Evolutionary conservation across 2,888 invertebrate genomes (phyloP), one percentile per base, ranked within the genome.

Genomic region (Netelia fuscicornis): DNA sequence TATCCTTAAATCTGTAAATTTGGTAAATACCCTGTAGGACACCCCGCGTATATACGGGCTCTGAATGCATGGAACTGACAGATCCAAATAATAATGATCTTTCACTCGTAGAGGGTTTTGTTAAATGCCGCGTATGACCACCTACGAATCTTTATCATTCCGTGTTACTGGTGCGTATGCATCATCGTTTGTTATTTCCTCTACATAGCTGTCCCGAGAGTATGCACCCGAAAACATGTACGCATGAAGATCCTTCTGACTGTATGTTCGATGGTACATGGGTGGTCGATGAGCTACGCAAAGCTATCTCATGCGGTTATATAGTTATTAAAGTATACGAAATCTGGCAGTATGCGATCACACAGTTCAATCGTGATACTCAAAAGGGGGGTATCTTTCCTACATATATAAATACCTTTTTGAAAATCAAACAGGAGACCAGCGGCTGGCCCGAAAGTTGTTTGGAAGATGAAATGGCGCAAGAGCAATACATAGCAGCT

Each of bases 191-290:
- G 17, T 89, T 91, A 85, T 94, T 93, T 87, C 84, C 89, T 0
- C 81, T 94, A 93, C 87, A 82, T 88, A 3, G 87, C 86, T 93
- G 93, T 85, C 90, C 86, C 48, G 89, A 92, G 25, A 85, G 74
- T 17, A 56, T 89, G 54, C 80, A 86, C 58, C 85, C 88, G 56
- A 58, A 80, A 0, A 83, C 86, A 0, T 94, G 93, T 79, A 52
- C n/a, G 1, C 92, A 94, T 81, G 85, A 72, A 11, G 84, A 89
- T n/a, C 85, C 85, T 25, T 8, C 52, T 9, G 87, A 90, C 13
- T 84, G 91, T 20, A 30, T 74, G 5, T 75, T 92, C 3, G 78
- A 67, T 0, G 91, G 93, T 9, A 91, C 92, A 2, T 93, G 91
- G 92, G 90, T 92, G 20, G 88, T 89, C 0, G 90, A 90, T 17